Percentiles rank a stretch among this genome's conserved stretches.
Conservation (phyloP, 1,140 invertebrate genomes). For the Lucilia cuprina region DNA sequence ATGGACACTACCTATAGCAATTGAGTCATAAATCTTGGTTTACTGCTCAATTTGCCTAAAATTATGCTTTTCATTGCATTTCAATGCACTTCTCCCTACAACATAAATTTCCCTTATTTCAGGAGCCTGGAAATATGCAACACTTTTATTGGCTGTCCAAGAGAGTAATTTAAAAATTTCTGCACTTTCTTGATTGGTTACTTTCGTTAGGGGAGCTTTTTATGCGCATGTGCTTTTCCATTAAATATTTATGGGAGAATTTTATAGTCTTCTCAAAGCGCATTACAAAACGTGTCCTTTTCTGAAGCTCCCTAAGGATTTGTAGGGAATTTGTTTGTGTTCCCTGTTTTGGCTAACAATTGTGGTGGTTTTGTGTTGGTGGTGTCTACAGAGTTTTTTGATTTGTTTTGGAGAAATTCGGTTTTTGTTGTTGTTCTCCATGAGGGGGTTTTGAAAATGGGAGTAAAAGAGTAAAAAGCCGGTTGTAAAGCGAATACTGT, state of each 20-base stretch:
- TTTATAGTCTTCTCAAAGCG: neutral
- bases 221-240: conserved; percentile 46
- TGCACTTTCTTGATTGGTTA: conserved; percentile 46
- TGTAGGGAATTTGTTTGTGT: neutral
- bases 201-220: conserved; percentile 48
- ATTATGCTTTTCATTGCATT: neutral
- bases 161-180: conserved; percentile 47
- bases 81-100: neutral
- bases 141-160: conserved; percentile 43
- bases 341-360: neutral
- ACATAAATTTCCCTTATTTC: neutral
- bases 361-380: neutral
- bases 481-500: neutral
- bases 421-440: neutral
- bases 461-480: neutral
- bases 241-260: conserved; percentile 22
- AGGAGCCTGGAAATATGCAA: conserved; percentile 53
- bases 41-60: neutral
- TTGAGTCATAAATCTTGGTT: conserved; percentile 21
- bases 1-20: neutral
- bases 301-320: neutral
- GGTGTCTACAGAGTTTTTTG: neutral
- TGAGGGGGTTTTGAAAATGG: neutral
- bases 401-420: conserved; percentile 36
- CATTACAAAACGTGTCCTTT: neutral